Conservation (phyloP, 2,888 invertebrate genomes). For the Chironomus tentans region DNA sequence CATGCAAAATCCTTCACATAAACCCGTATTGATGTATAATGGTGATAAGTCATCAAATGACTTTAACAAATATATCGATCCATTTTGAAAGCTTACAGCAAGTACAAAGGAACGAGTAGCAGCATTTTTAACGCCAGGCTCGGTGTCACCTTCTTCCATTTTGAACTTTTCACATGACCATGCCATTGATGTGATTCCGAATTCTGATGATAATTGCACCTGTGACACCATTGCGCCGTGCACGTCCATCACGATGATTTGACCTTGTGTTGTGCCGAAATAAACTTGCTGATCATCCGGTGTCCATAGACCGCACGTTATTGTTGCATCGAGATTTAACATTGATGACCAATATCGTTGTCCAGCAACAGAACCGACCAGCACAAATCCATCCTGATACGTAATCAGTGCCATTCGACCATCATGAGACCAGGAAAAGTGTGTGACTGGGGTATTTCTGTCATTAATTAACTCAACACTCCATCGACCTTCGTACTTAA, state of each 20-base stretch:
- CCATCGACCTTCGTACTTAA: slow-evolving; percentile 98
- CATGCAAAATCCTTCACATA: slow-evolving; percentile 73
- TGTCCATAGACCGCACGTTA: slow-evolving; percentile 96
- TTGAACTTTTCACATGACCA: slow-evolving; percentile 98
- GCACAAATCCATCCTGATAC: slow-evolving; percentile 96
- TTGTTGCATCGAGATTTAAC: slow-evolving; percentile 86
- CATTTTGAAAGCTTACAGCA: slow-evolving; percentile 81
- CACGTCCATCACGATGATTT: slow-evolving; percentile 94
- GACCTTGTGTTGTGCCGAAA: slow-evolving; percentile 90
- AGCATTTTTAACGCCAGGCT: slow-evolving; percentile 49
- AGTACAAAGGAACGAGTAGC: slow-evolving; percentile 64
- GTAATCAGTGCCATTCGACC: slow-evolving; percentile 97
- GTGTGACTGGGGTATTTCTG: slow-evolving; percentile 91
- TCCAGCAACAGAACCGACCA: slow-evolving; percentile 95
- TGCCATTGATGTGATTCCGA: slow-evolving; percentile 83
- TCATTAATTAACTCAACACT: slow-evolving; percentile 98
- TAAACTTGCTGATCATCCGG: slow-evolving; percentile 96
- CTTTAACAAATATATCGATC: slow-evolving; percentile 79
- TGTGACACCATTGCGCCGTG: slow-evolving; percentile 93
- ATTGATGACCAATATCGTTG: slow-evolving; percentile 98
- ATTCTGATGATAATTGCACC: slow-evolving; percentile 75
- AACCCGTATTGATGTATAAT: slow-evolving; percentile 71
- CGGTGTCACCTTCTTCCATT: slow-evolving; percentile 84
- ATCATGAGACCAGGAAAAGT: slow-evolving; percentile 98
- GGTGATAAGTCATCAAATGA: slow-evolving; percentile 93